Percentiles rank a stretch among this genome's conserved stretches.
phyloP scores from a whole-genome alignment of 2,113 vertebrate genomes.

The Sakesphorus luctuosus region DNA sequence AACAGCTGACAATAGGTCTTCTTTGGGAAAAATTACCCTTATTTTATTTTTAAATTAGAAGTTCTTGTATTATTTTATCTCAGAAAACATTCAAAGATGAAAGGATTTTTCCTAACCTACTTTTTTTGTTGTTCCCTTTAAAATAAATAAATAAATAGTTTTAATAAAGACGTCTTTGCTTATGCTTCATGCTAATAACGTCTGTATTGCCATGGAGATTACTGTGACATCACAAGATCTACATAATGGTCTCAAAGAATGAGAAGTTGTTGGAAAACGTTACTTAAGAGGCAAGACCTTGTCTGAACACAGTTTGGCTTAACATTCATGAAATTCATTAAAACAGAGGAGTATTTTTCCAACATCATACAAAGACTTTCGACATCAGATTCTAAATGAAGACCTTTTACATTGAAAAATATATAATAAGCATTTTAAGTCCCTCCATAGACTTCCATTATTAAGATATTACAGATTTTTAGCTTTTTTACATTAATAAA shows the following conservation, averaged over 20 bases:
- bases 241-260: constrained; percentile 37
- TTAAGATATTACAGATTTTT: background rate
- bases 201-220: background rate
- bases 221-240: constrained; percentile 17
- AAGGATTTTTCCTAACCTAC: background rate
- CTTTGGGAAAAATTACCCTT: background rate
- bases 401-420: background rate
- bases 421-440: background rate
- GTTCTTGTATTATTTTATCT: background rate
- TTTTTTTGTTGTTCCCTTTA: background rate
- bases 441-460: background rate
- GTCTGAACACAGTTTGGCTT: background rate
- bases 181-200: background rate
- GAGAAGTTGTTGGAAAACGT: constrained; percentile 24
- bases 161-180: constrained; percentile 5
- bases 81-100: background rate
- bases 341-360: background rate
- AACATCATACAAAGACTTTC: background rate
- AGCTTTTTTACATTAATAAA: background rate
- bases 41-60: background rate
- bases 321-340: constrained; percentile 23
- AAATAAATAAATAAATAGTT: background rate
- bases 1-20: background rate
- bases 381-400: background rate
- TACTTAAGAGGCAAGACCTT: constrained; percentile 20